These are phyloP conservation scores for Streptopelia turtur DNA, from an alignment of 2,797 vertebrate genomes.

Conservation along the genomic window DNA sequence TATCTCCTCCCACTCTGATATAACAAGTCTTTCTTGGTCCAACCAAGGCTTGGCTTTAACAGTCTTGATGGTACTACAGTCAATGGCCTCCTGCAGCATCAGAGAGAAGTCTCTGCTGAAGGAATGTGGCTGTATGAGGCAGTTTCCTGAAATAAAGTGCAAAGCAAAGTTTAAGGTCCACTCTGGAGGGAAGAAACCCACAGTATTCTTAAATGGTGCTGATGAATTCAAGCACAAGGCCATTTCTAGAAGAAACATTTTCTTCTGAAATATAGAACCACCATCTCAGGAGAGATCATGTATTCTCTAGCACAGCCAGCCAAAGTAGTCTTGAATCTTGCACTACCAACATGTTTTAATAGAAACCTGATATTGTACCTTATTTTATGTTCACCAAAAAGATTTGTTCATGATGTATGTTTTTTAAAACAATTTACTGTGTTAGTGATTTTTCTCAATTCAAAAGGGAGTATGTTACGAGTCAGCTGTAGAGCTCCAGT, in stretches of 20 bases:
- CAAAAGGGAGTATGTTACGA: background rate
- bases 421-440: background rate
- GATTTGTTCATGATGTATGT: rapidly evolving
- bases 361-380: background rate
- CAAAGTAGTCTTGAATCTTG: background rate
- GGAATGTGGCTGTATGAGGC: background rate
- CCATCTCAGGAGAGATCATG: background rate
- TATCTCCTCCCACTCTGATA: background rate
- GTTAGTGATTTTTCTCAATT: background rate
- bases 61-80: background rate
- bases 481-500: background rate
- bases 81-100: background rate
- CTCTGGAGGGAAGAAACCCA: background rate
- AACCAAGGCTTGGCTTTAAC: background rate
- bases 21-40: background rate
- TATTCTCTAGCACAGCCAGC: background rate
- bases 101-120: background rate
- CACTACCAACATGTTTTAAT: background rate
- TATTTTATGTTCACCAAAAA: background rate
- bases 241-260: background rate
- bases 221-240: background rate
- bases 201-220: background rate
- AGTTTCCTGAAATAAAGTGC: background rate
- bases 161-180: background rate
- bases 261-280: background rate